These are phyloP conservation scores for Apamea anceps DNA, from an alignment of 2,888 invertebrate genomes.

Conservation along the genomic window DNA sequence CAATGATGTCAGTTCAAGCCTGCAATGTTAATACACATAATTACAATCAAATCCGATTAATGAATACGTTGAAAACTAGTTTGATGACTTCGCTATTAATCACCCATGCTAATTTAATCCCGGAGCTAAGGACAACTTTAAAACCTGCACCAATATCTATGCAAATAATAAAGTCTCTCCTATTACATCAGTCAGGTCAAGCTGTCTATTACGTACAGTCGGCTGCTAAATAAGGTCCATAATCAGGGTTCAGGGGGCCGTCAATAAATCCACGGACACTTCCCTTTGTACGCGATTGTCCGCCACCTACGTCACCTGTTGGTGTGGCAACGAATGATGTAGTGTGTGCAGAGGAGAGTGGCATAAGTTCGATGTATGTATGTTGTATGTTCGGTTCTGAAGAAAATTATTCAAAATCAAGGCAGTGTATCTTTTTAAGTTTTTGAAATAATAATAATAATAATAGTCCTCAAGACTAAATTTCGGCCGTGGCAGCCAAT, in stretches of 20 bases:
- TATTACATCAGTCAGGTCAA: slow-evolving; percentile 44
- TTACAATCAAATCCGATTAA: slow-evolving; percentile 11
- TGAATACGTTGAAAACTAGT: slow-evolving; percentile 31
- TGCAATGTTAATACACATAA: slow-evolving; percentile 11
- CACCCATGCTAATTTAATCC: slow-evolving; percentile 18
- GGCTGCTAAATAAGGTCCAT: slow-evolving; percentile 61
- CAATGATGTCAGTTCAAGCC: not conserved
- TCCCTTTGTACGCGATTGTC: slow-evolving; percentile 64
- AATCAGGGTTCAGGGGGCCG: slow-evolving; percentile 65
- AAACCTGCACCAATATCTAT: slow-evolving; percentile 38
- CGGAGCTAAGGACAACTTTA: not conserved
- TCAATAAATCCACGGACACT: slow-evolving; percentile 64
- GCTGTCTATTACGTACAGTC: slow-evolving; percentile 52
- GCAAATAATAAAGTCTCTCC: slow-evolving; percentile 31
- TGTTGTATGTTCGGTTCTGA: too few relatives aligned
- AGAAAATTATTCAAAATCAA: not conserved
- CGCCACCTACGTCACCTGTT: slow-evolving; percentile 67
- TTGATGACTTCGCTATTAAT: slow-evolving; percentile 19
- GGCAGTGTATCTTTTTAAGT: too few relatives aligned
- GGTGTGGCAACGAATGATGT: slow-evolving; percentile 23
- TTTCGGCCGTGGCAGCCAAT: too few relatives aligned
- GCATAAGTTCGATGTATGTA: not conserved
- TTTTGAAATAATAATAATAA: too few relatives aligned
- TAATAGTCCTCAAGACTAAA: too few relatives aligned
- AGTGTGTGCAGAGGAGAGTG: slow-evolving; percentile 20